Conservation (phyloP, 2,888 invertebrate species). For the Protonemura montana region DNA sequence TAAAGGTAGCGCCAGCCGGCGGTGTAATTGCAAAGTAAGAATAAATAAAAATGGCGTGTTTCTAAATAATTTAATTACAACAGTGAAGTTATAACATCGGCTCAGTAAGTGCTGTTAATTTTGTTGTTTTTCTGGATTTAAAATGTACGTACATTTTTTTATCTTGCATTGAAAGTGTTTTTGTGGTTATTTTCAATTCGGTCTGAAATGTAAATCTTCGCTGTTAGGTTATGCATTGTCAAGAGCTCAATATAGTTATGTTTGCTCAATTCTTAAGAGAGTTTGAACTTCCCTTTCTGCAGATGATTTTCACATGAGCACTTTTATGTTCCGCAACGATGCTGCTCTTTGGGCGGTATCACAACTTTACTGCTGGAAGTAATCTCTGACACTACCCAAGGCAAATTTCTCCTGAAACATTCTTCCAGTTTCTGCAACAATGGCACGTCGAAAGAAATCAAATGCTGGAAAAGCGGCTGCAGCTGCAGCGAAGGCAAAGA, state of each 20-base stretch:
- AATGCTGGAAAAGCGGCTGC: constrained; percentile 43
- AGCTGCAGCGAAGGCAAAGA: constrained; percentile 42
- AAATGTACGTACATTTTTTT: not conserved
- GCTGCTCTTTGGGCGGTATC: too few relatives aligned
- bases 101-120: not conserved
- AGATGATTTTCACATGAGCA: too few relatives aligned
- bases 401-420: too few relatives aligned
- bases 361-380: too few relatives aligned
- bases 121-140: not conserved
- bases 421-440: not conserved
- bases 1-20: not conserved
- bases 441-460: constrained; percentile 49
- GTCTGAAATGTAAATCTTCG: not conserved
- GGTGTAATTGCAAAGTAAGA: not conserved
- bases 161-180: too few relatives aligned
- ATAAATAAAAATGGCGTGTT: not conserved
- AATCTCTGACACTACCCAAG: too few relatives aligned
- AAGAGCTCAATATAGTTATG: not conserved
- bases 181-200: not conserved
- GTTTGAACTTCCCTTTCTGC: too few relatives aligned
- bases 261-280: too few relatives aligned
- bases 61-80: not conserved
- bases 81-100: not conserved
- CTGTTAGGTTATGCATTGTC: not conserved
- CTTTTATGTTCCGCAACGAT: too few relatives aligned